Evolutionary conservation across 2,888 invertebrate genomes (phyloP).

Genomic region (Orthonevra nobilis): DNA sequence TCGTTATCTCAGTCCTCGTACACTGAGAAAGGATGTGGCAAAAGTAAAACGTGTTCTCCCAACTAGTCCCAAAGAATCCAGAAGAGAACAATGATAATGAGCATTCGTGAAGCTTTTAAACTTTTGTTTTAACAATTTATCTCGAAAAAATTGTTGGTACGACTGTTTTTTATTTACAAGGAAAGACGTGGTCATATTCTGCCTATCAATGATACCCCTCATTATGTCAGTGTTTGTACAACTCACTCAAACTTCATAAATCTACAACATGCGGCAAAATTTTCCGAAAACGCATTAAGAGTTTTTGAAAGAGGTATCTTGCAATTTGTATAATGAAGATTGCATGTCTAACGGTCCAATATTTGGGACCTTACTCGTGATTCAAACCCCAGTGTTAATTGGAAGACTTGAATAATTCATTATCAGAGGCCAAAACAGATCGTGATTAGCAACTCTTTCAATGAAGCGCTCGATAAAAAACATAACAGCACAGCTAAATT

Average conservation of each 20-base stretch:
- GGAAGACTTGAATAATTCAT: too few relatives aligned
- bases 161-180: conserved; percentile 27
- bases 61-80: too few relatives aligned
- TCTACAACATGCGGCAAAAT: not conserved
- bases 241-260: conserved; percentile 1
- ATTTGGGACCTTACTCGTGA: too few relatives aligned
- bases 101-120: not conserved
- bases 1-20: not conserved
- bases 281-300: conserved; percentile 15
- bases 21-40: not conserved
- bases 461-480: too few relatives aligned
- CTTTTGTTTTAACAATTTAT: not conserved
- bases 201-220: conserved; percentile 24
- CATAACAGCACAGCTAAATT: too few relatives aligned
- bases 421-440: too few relatives aligned
- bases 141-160: conserved; percentile 15
- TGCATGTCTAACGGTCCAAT: conserved; percentile 7
- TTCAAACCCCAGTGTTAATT: too few relatives aligned
- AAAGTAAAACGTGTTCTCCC: too few relatives aligned
- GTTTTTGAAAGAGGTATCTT: not conserved
- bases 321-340: conserved; percentile 19
- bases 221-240: conserved; percentile 1
- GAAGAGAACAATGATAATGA: not conserved
- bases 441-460: too few relatives aligned
- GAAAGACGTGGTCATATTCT: conserved; percentile 10